These are phyloP conservation scores for Augiades crinisus DNA, from an alignment of 2,888 invertebrate genomes.

Conservation along the genomic window DNA sequence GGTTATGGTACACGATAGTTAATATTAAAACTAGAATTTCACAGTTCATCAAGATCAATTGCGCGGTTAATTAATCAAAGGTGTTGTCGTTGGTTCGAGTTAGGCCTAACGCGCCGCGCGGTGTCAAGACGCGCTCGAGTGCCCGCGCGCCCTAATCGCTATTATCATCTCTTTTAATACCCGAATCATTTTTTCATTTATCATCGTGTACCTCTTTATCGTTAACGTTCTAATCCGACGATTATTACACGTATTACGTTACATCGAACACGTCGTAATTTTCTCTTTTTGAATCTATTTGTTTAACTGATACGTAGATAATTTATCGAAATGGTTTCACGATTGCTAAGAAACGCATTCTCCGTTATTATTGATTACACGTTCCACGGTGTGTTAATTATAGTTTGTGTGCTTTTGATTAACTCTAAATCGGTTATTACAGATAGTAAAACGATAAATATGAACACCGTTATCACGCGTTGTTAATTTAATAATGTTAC, in stretches of 20 bases:
- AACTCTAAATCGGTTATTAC: slow-evolving; percentile 52
- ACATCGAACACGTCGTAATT: slow-evolving; percentile 66
- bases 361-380: slow-evolving; percentile 71
- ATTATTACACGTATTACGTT: slow-evolving; percentile 76
- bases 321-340: slow-evolving; percentile 57
- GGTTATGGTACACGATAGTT: slow-evolving; percentile 34
- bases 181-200: slow-evolving; percentile 75
- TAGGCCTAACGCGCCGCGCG: slow-evolving; percentile 74
- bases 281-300: slow-evolving; percentile 60
- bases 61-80: slow-evolving; percentile 62
- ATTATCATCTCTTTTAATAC: slow-evolving; percentile 65
- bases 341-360: slow-evolving; percentile 54
- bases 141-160: slow-evolving; percentile 61
- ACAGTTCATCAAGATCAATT: slow-evolving; percentile 56
- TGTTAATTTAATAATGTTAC: slow-evolving; percentile 4
- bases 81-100: slow-evolving; percentile 52
- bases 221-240: slow-evolving; percentile 61
- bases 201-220: slow-evolving; percentile 67
- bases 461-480: slow-evolving; percentile 10
- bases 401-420: slow-evolving; percentile 61
- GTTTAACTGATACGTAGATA: slow-evolving; percentile 60
- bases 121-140: slow-evolving; percentile 54
- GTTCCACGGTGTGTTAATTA: slow-evolving; percentile 65
- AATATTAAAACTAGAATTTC: slow-evolving; percentile 41
- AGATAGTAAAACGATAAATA: slow-evolving; percentile 27